These are phyloP conservation scores for Leucophenga maculata DNA, from an alignment of 2,888 invertebrate genomes.

Conservation along the genomic window DNA sequence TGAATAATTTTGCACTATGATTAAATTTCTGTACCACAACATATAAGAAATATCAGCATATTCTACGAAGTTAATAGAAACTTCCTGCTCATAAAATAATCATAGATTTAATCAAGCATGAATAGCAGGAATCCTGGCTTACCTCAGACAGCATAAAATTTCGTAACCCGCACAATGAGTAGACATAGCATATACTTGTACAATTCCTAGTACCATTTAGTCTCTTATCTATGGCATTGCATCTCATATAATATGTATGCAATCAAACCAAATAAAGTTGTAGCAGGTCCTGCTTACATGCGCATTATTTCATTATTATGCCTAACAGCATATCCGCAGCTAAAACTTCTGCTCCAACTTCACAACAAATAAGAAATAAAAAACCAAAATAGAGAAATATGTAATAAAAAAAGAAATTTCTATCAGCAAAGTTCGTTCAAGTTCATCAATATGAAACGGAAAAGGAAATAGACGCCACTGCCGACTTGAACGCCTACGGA, in stretches of 20 bases:
- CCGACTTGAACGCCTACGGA: neutral
- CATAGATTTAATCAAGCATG: constrained; percentile 2
- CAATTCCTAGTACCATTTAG: too few species aligned
- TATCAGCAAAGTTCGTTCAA: constrained; percentile 18
- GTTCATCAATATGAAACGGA: constrained; percentile 23
- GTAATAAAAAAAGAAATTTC: constrained; percentile 11
- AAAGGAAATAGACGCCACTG: constrained; percentile 18
- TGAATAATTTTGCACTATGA: too few species aligned
- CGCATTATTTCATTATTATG: constrained; percentile 25
- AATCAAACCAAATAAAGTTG: neutral
- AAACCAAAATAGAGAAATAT: constrained; percentile 8
- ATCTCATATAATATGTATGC: too few species aligned
- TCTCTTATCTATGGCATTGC: too few species aligned
- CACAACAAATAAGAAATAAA: constrained; percentile 15
- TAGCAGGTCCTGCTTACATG: neutral
- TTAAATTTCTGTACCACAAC: too few species aligned
- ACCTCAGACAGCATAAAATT: neutral
- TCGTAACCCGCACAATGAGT: neutral
- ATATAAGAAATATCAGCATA: too few species aligned
- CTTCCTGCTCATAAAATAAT: constrained; percentile 2
- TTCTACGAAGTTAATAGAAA: neutral
- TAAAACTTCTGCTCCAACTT: neutral
- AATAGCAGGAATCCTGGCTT: neutral
- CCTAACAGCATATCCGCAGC: constrained; percentile 20
- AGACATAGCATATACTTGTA: too few species aligned